A percentile compares a stretch with the other conserved stretches of the same genome.
Conservation (phyloP, 1,140 invertebrate genomes). For the Heterodera carotae region DNA sequence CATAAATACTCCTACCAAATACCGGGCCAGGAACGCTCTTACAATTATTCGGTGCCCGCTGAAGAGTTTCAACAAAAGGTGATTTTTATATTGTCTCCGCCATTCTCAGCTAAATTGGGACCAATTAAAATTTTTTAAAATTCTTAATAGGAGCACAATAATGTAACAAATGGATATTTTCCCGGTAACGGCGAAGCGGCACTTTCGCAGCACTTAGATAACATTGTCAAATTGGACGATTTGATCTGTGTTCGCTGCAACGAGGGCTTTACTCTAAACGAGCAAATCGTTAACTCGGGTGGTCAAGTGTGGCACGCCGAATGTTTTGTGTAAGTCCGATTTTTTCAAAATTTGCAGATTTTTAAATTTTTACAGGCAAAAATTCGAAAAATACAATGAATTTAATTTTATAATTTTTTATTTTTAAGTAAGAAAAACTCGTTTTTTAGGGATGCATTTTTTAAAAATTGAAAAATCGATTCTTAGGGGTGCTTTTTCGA, state of each 20-base stretch:
- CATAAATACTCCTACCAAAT: constrained; percentile 29
- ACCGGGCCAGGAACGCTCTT: constrained; percentile 20
- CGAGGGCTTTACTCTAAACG: constrained; percentile 70
- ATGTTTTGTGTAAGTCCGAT: constrained; percentile 90
- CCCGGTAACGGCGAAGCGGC: not conserved
- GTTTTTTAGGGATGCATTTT: no score
- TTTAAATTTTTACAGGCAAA: not conserved
- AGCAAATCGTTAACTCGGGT: constrained; percentile 98
- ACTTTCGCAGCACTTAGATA: constrained; percentile 37
- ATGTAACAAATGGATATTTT: constrained; percentile 2
- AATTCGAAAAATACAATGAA: no score
- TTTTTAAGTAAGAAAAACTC: no score
- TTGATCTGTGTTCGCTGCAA: constrained; percentile 59
- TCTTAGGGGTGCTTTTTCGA: no score
- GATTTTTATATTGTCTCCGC: not conserved
- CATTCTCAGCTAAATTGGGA: no score
- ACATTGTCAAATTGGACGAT: constrained; percentile 40
- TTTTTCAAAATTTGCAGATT: constrained; percentile 12
- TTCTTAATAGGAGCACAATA: not conserved
- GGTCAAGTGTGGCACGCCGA: constrained; percentile 97
- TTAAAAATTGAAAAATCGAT: no score
- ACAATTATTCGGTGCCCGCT: constrained; percentile 1
- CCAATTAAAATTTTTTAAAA: no score
- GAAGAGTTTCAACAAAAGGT: constrained; percentile 7
- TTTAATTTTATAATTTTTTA: no score